Conservation (phyloP, 2,113 vertebrate genomes). For the Oncorhynchus masou region DNA sequence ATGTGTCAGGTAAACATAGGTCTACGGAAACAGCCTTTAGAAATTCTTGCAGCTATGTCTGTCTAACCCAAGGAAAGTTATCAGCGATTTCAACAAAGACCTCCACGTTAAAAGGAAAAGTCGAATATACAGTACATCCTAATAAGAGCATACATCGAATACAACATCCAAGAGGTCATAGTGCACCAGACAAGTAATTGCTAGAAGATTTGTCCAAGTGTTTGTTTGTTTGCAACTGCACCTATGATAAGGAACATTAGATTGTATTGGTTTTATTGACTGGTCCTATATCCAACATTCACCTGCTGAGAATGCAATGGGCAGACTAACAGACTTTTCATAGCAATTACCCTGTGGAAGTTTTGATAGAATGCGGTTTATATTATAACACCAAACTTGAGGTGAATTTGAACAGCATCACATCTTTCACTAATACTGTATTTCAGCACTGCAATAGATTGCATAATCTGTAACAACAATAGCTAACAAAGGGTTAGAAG, state of each 20-base stretch:
- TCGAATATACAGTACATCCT: constrained; percentile 56
- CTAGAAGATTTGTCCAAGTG: constrained; percentile 9
- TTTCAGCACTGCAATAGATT: not conserved
- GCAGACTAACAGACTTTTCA: constrained; percentile 18
- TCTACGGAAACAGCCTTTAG: constrained; percentile 78
- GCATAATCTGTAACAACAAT: constrained; percentile 10
- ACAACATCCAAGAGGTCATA: constrained; percentile 36
- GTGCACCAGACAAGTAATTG: too few relatives aligned
- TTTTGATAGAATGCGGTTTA: constrained; percentile 13
- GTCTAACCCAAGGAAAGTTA: constrained; percentile 69
- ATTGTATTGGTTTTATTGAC: constrained; percentile 53
- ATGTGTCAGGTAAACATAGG: constrained; percentile 84
- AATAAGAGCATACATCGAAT: constrained; percentile 52
- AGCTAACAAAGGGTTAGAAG: not conserved
- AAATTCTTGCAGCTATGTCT: constrained; percentile 70
- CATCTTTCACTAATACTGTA: not conserved
- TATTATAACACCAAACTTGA: not conserved
- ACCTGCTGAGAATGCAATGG: constrained; percentile 48
- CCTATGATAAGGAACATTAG: constrained; percentile 46
- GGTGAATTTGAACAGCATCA: not conserved
- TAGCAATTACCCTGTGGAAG: constrained; percentile 46
- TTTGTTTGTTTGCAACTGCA: constrained; percentile 32
- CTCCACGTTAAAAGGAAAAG: constrained; percentile 70
- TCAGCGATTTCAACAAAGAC: constrained; percentile 75
- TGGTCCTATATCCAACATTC: constrained; percentile 39